Evolutionary conservation across 2,888 invertebrate genomes (phyloP).

Genomic region (Clostera curtula): DNA sequence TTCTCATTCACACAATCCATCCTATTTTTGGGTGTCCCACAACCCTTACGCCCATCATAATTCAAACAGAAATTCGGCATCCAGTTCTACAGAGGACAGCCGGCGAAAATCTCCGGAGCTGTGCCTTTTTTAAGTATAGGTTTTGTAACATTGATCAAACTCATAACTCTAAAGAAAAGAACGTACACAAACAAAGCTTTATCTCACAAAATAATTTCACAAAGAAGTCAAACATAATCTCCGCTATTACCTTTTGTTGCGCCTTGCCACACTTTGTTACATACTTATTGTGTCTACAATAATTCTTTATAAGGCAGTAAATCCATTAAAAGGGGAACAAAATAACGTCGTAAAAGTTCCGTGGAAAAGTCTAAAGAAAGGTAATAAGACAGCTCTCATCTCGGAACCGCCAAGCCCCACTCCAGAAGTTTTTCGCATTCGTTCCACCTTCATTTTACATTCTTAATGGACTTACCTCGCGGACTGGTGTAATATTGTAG

Average conservation of each 20-base stretch:
- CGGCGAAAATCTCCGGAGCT: too few relatives aligned
- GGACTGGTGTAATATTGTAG: constrained; percentile 29
- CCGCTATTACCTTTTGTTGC: constrained; percentile 14
- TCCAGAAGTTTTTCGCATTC: constrained; percentile 47
- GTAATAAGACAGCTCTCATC: constrained; percentile 39
- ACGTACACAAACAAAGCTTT: constrained; percentile 16
- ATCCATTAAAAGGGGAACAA: constrained; percentile 32
- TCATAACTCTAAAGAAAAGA: too few relatives aligned
- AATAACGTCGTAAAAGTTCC: constrained; percentile 32
- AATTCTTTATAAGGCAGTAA: constrained; percentile 29
- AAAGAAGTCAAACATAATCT: constrained; percentile 17
- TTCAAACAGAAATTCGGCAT: too few relatives aligned
- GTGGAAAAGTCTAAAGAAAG: constrained; percentile 30
- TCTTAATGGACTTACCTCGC: constrained; percentile 52
- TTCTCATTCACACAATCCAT: too few relatives aligned
- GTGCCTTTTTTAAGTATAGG: too few relatives aligned
- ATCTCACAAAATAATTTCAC: constrained; percentile 17
- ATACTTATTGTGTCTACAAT: constrained; percentile 23
- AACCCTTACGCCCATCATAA: too few relatives aligned
- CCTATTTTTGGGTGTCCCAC: too few relatives aligned
- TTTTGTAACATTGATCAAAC: too few relatives aligned
- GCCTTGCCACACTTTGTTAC: constrained; percentile 18
- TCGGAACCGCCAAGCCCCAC: constrained; percentile 35
- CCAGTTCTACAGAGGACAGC: too few relatives aligned
- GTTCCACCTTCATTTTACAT: constrained; percentile 46